Base-by-base conservation (phyloP, 1,140 invertebrate genomes). In the Cydia fagiglandana region DNA sequence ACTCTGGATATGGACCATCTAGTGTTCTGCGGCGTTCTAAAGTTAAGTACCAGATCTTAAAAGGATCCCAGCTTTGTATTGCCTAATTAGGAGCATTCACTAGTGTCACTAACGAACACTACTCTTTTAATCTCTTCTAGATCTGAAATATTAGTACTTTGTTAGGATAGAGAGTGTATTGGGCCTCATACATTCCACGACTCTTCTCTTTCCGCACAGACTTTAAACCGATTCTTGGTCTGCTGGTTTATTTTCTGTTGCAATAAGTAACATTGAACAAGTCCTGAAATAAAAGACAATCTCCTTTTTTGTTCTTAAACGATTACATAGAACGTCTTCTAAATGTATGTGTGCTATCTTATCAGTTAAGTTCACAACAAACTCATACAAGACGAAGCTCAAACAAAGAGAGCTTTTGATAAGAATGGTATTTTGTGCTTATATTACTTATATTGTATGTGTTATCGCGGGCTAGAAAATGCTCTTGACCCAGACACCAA, bases 391-490 rank as follows among this genome's bases (percentile, higher is more conserved):
- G 17, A 24, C 20, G 5, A 61, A 61, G 56, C 56, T 61, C 56
- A 61, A 61, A 61, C 56, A 61, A 61, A 61, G 56, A 61, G 20
- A 61, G 56, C 56, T 61, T 61, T 61, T 61, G 56, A 61, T 61
- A 61, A 61, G 20, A 24, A 61, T 61, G 56, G 9, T 24, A 24
- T 12, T 7, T 61, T 24, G 56, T n/a, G 50, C 50, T n/a, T 17
- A 53, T 47, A 47, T 47, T 13, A 9, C 24, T 24, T 41, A 41
- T 34, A 10, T 9, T 41, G 38, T 38, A 7, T 38, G 38, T 6
- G 0, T 45, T 45, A 45, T 45, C 9, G 41, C 41, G 41, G 1
- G 45, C 45, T 47, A 13, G 2, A 13, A 47, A 47, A 47, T 47
- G 45, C 45, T 47, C 4, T 45, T 45, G 34, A 6, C 30, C 2